A percentile compares a stretch with the other conserved stretches of the same genome.
phyloP scores from a whole-genome alignment of 2,888 invertebrate genomes.

The Lymantria dispar region DNA sequence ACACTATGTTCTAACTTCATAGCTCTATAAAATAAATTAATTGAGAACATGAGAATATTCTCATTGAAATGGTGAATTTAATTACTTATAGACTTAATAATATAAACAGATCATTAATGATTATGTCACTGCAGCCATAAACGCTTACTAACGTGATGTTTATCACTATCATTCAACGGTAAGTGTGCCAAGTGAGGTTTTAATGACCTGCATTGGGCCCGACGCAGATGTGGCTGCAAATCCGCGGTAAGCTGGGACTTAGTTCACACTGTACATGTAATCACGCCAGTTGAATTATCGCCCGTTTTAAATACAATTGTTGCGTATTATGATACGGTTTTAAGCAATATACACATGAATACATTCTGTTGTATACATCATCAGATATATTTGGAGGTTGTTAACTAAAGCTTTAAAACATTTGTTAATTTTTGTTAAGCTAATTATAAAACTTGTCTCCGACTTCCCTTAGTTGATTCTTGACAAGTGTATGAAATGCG shows the following conservation, averaged over 20 bases:
- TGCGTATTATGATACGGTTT: constrained; percentile 18
- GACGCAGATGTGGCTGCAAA: constrained; percentile 61
- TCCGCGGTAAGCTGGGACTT: constrained; percentile 70
- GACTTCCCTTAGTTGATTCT: constrained; percentile 7
- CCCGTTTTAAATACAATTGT: constrained; percentile 51
- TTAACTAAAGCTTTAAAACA: no score
- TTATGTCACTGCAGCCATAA: neutral
- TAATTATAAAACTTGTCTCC: neutral
- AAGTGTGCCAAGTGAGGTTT: constrained; percentile 36
- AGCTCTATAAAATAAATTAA: no score
- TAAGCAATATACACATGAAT: constrained; percentile 4
- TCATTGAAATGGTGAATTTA: no score
- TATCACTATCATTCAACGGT: constrained; percentile 13
- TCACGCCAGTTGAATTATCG: constrained; percentile 62
- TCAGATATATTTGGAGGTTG: no score
- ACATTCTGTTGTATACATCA: no score
- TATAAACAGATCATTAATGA: neutral
- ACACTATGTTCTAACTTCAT: no score
- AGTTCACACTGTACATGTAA: constrained; percentile 61
- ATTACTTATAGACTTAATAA: neutral
- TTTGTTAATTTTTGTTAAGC: no score
- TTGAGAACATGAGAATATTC: no score
- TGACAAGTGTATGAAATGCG: constrained; percentile 23
- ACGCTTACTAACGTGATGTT: neutral
- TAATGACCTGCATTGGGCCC: constrained; percentile 47